These are phyloP conservation scores for Oncorhynchus nerka DNA, from an alignment of 2,113 vertebrate species.

Conservation along the genomic window DNA sequence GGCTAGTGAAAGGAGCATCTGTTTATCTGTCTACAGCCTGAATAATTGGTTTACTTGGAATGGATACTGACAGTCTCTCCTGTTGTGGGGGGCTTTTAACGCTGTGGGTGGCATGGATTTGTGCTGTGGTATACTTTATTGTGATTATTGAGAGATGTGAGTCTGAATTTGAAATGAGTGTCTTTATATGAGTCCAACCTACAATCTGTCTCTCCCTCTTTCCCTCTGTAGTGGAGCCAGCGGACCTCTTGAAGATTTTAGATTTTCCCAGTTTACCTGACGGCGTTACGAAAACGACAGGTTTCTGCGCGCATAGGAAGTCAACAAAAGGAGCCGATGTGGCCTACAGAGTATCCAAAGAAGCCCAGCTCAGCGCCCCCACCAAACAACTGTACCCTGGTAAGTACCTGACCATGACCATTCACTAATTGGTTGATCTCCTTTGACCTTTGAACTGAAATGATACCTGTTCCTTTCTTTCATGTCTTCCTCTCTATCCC, in stretches of 20 bases:
- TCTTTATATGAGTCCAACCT: background rate
- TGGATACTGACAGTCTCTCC: background rate
- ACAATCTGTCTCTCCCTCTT: background rate
- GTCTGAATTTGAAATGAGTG: background rate
- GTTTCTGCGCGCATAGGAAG: constrained; percentile 85
- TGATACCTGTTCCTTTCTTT: no score
- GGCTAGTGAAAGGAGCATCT: background rate
- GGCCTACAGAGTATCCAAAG: constrained; percentile 90
- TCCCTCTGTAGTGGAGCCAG: constrained; percentile 80
- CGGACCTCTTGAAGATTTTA: constrained; percentile 95
- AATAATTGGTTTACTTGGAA: background rate
- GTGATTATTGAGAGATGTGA: background rate
- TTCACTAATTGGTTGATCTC: background rate
- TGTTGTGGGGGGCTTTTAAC: background rate
- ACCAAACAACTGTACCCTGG: constrained; percentile 91
- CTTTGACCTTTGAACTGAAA: no score
- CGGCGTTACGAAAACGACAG: constrained; percentile 88
- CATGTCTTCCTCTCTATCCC: background rate
- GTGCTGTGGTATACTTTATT: background rate
- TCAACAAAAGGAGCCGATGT: constrained; percentile 90
- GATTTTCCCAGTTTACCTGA: constrained; percentile 96
- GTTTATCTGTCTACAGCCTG: background rate
- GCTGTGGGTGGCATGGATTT: background rate
- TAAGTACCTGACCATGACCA: constrained; percentile 61
- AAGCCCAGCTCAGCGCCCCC: constrained; percentile 92